Evolutionary conservation across 2,888 invertebrate species (phyloP), one percentile per base, ranked within the genome.

Genomic region (Dryadula phaetusa): DNA sequence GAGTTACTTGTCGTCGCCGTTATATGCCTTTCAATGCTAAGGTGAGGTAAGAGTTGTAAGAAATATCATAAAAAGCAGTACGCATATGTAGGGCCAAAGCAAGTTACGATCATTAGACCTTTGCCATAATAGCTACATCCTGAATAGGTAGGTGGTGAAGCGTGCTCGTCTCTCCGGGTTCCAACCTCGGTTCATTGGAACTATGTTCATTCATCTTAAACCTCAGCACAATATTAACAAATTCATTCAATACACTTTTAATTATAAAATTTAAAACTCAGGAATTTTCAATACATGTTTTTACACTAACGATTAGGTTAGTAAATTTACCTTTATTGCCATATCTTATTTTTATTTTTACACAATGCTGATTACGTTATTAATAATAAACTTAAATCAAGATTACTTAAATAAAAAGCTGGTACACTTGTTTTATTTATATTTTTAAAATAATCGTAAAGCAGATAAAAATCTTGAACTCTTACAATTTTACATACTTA

Each of bases 31-130:
- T 28, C 88, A 85, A 88, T 89, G 89, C 80, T 83, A 56, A 82
- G 80, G 78, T 79, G 82, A 80, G 80, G 69, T 77, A 77, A 78
- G 79, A 68, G 74, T 77, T 74, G 81, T 83, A 89, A 89, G 88
- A 89, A 91, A 81, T 78, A 70, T 72, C 61, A 82, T 78, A 92
- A 91, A 90, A 91, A 92, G 82, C 78, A 73, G 90, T 79, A 82
- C 81, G 82, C 84, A 83, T 83, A 82, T 80, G 83, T 84, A 82
- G 78, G 74, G 76, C 88, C 89, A 84, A 86, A 88, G 75, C 79
- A 79, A 88, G 90, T 84, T 79, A 78, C 84, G 82, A 88, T 91
- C 92, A 91, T 92, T 92, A 92, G 92, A 89, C 81, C 86, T 86
- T 82, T 80, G 83, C 91, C 92, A 90, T 92, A 92, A 88, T 81